A percentile compares a stretch with the other conserved stretches of the same genome.
phyloP scores from a whole-genome alignment of 2,797 vertebrate genomes.

The Ambastaia sidthimunki region DNA sequence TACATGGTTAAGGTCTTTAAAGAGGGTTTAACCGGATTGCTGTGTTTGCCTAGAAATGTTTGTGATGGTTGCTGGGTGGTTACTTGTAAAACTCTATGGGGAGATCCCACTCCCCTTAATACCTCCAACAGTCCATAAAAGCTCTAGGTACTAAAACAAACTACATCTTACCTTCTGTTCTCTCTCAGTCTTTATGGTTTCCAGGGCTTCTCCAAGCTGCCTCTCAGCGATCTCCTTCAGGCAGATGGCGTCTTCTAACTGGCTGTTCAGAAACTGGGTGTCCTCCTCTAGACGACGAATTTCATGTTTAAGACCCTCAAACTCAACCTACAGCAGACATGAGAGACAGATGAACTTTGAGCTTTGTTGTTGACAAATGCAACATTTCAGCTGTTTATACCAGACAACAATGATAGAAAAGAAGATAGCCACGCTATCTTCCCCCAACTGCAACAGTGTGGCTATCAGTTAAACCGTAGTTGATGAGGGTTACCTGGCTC shows the following conservation, averaged over 20 bases:
- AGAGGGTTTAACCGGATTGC: too few species aligned
- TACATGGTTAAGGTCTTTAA: too few species aligned
- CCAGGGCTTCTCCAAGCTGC: constrained; percentile 92
- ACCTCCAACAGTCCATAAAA: background rate
- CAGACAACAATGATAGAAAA: background rate
- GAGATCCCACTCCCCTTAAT: background rate
- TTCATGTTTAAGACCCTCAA: constrained; percentile 97
- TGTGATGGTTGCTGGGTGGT: too few species aligned
- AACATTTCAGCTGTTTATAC: background rate
- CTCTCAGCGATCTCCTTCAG: constrained; percentile 95
- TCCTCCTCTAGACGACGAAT: constrained; percentile 95
- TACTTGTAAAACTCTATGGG: too few species aligned
- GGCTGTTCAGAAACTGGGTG: constrained; percentile 91
- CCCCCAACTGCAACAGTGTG: too few species aligned
- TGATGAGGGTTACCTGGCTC: constrained; percentile 82
- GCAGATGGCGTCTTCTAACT: constrained; percentile 92
- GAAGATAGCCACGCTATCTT: too few species aligned
- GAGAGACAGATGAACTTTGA: background rate
- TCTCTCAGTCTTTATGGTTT: constrained; percentile 93
- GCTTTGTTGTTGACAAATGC: too few species aligned
- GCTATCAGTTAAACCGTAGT: background rate
- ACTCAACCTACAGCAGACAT: constrained; percentile 86
- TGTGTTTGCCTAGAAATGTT: too few species aligned
- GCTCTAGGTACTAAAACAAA: background rate
- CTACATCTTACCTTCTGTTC: constrained; percentile 84